A percentile compares a stretch with the other conserved stretches of the same genome.
phyloP scores from a whole-genome alignment of 2,797 vertebrate genomes.

The Psittacula derbiana region DNA sequence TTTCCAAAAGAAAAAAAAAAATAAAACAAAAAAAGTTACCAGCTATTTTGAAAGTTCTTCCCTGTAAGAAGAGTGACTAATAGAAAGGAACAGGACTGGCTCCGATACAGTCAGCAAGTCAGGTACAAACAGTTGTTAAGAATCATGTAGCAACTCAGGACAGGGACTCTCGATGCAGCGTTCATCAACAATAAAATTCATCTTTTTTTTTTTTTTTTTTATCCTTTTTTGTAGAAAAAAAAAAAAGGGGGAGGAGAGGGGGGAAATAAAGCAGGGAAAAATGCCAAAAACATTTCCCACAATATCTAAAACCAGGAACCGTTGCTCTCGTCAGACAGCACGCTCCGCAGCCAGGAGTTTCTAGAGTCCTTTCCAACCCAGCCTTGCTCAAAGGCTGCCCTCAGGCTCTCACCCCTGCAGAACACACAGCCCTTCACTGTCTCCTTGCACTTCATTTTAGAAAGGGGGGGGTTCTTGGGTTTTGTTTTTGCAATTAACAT shows the following conservation, averaged over 20 bases:
- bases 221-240: background rate
- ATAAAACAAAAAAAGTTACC: conserved; percentile 58
- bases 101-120: conserved; percentile 67
- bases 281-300: conserved; percentile 75
- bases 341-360: conserved; percentile 57
- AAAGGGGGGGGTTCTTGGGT: background rate
- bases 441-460: conserved; percentile 13
- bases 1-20: conserved; percentile 70
- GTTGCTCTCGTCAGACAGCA: conserved; percentile 62
- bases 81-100: conserved; percentile 71
- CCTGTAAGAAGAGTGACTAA: conserved; percentile 72
- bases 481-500: conserved; percentile 13
- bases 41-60: conserved; percentile 77
- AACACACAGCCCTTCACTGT: conserved; percentile 35
- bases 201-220: conserved; percentile 9
- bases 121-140: conserved; percentile 69
- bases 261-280: conserved; percentile 71
- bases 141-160: conserved; percentile 62
- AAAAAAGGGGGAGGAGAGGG: background rate
- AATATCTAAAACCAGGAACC: conserved; percentile 69
- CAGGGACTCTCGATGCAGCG: conserved; percentile 54
- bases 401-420: conserved; percentile 47
- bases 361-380: conserved; percentile 55
- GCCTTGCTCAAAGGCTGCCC: conserved; percentile 59
- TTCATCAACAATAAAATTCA: conserved; percentile 68